Base-by-base conservation (phyloP, 2,888 invertebrate species). In the Dione juno region DNA sequence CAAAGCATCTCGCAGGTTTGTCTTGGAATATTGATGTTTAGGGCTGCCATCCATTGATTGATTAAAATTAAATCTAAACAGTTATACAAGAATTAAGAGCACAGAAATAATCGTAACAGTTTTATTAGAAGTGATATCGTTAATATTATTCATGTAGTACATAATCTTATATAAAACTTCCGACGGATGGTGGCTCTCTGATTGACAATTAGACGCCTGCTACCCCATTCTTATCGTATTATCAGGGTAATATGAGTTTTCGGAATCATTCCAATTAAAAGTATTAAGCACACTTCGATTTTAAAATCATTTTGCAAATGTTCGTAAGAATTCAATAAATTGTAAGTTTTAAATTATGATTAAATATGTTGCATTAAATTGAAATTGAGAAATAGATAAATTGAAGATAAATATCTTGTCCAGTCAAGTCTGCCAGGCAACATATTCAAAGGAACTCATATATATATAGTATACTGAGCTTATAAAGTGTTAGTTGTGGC, bases 1-100 rank as follows among this genome's bases (percentile, higher is more conserved):
- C 82, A 82, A 79, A 71, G 80, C 77, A 59, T 74, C 75, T 74
- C 76, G 69, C 87, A 88, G 88, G 88, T 88, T 85, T 80, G 87
- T 85, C 78, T 58, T 59, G 43, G 45, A 61, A 61, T 61, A 61
- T 61, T 61, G 28, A 45, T 61, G 61, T 35, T 61, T 35, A 45
- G 61, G 45, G 61, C 61, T 61, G 45, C 61, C 61, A 61, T 50
- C 50, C 64, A 50, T 64, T 64, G 64, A 50, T 14, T n/a, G n/a
- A 7, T 61, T 45, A 0, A 9, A 28, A n/a, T 28, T 45, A 43
- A n/a, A 35, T 35, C 28, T 5, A 19, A 35, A 5, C 8, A 14
- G 2, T 53, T 53, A 28, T 8, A 13, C 8, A 1, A 28, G 21
- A 53, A 14, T 28, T 54, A 54, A 35, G 3, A 10, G 13, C 14